Conservation (phyloP, 1,140 invertebrate genomes). For the Bombus sylvicola region DNA sequence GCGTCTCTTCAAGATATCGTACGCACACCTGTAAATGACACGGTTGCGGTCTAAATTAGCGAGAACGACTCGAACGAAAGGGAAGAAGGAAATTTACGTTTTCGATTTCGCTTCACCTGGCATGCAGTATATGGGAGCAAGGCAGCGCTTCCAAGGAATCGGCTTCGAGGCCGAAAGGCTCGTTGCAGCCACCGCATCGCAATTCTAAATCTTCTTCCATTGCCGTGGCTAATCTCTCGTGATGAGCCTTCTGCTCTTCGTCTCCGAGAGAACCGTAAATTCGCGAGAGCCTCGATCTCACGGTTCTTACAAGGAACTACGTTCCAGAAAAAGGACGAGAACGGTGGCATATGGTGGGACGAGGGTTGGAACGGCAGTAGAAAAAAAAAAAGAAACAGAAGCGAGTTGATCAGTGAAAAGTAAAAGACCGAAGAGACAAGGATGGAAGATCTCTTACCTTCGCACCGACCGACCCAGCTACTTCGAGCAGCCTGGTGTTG, state of each 20-base stretch:
- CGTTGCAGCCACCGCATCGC: constrained; percentile 89
- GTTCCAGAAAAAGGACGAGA: neutral
- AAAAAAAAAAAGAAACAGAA: no score
- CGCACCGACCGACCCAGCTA: constrained; percentile 90
- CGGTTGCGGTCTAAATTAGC: no score
- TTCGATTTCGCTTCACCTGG: constrained; percentile 84
- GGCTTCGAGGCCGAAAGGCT: constrained; percentile 88
- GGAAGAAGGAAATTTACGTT: neutral
- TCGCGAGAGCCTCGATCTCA: constrained; percentile 88
- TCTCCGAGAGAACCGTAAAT: constrained; percentile 92
- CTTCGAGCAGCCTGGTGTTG: constrained; percentile 90
- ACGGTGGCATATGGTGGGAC: neutral
- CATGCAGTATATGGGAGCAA: constrained; percentile 92
- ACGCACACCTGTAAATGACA: constrained; percentile 85
- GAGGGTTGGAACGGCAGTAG: neutral
- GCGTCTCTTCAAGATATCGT: constrained; percentile 86
- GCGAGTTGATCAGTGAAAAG: neutral
- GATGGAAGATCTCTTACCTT: constrained; percentile 83
- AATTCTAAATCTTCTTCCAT: constrained; percentile 89
- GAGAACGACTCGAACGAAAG: no score
- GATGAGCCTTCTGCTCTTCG: constrained; percentile 89
- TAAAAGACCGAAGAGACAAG: neutral
- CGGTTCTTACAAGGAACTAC: constrained; percentile 90
- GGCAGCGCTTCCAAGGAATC: constrained; percentile 90
- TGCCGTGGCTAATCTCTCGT: constrained; percentile 87